Evolutionary conservation across 2,797 vertebrate genomes (phyloP).

Genomic region (Hypotaenidia philippensis): DNA sequence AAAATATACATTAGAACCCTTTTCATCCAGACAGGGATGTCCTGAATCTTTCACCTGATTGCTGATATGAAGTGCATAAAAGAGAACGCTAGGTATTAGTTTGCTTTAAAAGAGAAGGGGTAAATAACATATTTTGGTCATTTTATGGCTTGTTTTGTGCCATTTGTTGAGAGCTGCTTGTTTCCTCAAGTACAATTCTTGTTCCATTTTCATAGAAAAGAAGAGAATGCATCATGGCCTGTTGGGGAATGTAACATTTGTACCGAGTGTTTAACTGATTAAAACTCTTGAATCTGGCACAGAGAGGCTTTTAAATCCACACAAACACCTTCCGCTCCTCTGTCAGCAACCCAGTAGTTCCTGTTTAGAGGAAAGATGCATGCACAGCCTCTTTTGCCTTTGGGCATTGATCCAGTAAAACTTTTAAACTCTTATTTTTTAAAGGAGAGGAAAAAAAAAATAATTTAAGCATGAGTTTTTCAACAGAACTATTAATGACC

Average conservation of each 20-base stretch:
- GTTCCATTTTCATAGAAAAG: not conserved
- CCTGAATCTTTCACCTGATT: not conserved
- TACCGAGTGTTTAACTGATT: not conserved
- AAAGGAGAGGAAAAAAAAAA: not conserved
- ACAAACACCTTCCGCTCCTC: not conserved
- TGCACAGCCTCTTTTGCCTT: not conserved
- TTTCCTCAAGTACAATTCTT: not conserved
- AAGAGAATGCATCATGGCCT: not conserved
- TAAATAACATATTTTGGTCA: not conserved
- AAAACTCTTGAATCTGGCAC: not conserved
- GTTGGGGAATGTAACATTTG: not conserved
- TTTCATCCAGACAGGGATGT: not conserved
- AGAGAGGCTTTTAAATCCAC: not conserved
- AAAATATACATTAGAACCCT: not conserved
- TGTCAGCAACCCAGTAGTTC: not conserved
- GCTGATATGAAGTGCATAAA: not conserved
- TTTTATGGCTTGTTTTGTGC: not conserved
- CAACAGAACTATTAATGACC: conserved; percentile 29
- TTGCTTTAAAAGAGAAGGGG: not conserved
- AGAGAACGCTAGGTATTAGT: not conserved
- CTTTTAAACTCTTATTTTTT: conserved; percentile 4
- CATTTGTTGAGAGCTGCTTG: not conserved
- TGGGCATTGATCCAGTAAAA: not conserved
- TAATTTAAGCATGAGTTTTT: not conserved
- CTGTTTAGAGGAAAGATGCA: conserved; percentile 32